A percentile compares a stretch with the other conserved stretches of the same genome.
Evolutionary conservation across 2,888 invertebrate species (phyloP).

Genomic region (Apamea epomidion): DNA sequence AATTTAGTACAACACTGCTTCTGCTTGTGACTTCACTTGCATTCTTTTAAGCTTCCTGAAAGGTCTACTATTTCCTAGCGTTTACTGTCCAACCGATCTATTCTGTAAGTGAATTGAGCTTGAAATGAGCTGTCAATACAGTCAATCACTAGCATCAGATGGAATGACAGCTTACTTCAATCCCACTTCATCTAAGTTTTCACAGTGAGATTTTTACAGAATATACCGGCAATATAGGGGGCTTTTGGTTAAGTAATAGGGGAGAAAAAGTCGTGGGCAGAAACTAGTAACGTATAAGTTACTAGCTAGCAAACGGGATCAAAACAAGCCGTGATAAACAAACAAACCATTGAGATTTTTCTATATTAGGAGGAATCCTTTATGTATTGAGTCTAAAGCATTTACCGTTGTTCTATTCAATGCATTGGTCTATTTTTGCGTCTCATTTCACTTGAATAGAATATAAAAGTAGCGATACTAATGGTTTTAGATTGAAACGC

Average conservation of each 20-base stretch:
- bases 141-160: not conserved
- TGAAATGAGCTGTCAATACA: not conserved
- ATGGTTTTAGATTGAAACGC: conserved; percentile 34
- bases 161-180: not conserved
- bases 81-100: not conserved
- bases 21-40: not conserved
- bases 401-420: conserved; percentile 37
- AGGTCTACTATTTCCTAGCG: not conserved
- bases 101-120: not conserved
- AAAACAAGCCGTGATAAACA: not conserved
- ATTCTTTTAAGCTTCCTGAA: not conserved
- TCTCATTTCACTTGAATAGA: conserved; percentile 31
- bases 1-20: conserved; percentile 18
- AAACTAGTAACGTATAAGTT: too few relatives aligned
- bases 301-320: not conserved
- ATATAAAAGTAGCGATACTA: conserved; percentile 36
- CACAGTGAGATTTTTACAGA: not conserved
- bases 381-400: not conserved
- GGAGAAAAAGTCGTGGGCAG: too few relatives aligned
- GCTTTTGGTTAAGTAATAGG: too few relatives aligned
- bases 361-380: not conserved
- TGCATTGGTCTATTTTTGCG: conserved; percentile 31
- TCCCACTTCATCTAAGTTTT: not conserved
- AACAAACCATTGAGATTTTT: not conserved
- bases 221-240: not conserved